Evolutionary conservation across 2,797 vertebrate species (phyloP), one percentile per base, ranked within the genome.

Genomic region (Poeciliopsis presidionis): DNA sequence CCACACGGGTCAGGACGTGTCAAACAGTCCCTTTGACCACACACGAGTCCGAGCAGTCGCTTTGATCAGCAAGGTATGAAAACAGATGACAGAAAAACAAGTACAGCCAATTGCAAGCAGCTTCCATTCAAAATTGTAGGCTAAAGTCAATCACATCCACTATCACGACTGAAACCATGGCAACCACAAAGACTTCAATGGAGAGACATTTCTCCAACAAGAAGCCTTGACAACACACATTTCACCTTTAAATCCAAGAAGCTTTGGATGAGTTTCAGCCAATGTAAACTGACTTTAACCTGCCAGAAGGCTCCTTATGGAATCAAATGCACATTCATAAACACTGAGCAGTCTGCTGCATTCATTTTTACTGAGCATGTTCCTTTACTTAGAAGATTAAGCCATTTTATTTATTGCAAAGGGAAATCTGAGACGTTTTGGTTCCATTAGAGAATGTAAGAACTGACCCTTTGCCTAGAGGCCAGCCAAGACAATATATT

Each of bases 81-180:
- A 53, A 61, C 71, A 65, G 13, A 25, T 5, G 33, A 36, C 5
- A 55, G 53, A 63, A 70, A 43, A 72, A 61, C 16, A 4, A 72
- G 46, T 63, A 28, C 67, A 49, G 43, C 80, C 71, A 79, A 75
- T 78, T 28, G 72, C 41, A 55, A 73, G 78, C 57, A 57, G 51
- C 14, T 45, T 39, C 51, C 74, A 79, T 86, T 86, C 77, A 83
- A 33, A 83, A 84, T 25, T 77, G 51, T 61, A 78, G 43, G 81
- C 65, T 57, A 53, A 47, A 33, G 72, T 51, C 79, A 63, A 63
- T 45, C 75, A 74, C 67, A 22, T 47, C 77, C 69, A 71, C 77
- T 45, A 77, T 88, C 28, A 36, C 73, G 78, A 88, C 72, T 85
- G 89, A 85, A 90, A 92, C 90, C 84, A 88, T 77, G 89, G 87